Percentiles rank a stretch among this genome's conserved stretches.
Conservation (phyloP, 2,113 vertebrate genomes). For the Phyllopteryx taeniolatus region DNA sequence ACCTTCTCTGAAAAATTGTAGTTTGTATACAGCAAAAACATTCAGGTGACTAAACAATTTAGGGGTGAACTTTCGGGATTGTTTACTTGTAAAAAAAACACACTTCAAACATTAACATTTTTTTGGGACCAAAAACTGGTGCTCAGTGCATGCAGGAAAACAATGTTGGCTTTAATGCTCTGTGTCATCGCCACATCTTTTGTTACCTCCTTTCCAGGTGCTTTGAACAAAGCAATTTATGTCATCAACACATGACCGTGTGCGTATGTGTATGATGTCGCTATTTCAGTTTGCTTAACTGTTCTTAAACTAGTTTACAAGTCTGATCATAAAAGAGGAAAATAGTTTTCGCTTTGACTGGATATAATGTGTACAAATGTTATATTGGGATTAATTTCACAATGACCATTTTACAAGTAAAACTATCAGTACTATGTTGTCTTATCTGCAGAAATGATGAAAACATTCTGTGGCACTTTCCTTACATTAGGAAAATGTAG, state of each 20-base stretch:
- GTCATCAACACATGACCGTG: slow-evolving; percentile 1
- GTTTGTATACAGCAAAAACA: not conserved
- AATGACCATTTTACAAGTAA: not conserved
- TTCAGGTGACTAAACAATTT: not conserved
- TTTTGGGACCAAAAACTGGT: not conserved
- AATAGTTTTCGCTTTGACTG: not conserved
- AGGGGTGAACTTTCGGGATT: not conserved
- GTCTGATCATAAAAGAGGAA: not conserved
- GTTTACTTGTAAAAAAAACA: not conserved
- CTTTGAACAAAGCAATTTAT: slow-evolving; percentile 4
- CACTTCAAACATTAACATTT: not conserved
- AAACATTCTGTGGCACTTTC: not conserved
- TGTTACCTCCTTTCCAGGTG: not conserved
- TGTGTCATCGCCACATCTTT: not conserved
- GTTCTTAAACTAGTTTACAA: not conserved
- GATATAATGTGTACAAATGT: not conserved
- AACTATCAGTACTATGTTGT: not conserved
- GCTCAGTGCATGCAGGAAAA: not conserved
- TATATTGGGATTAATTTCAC: not conserved
- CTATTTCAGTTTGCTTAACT: not conserved
- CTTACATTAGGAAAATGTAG: not conserved
- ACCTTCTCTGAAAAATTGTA: not conserved
- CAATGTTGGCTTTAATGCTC: slow-evolving; percentile 1
- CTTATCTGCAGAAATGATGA: not conserved
- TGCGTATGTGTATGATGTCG: not conserved